These are phyloP conservation scores for Aegotheles bennettii DNA, from an alignment of 2,113 vertebrate genomes.

Conservation along the genomic window DNA sequence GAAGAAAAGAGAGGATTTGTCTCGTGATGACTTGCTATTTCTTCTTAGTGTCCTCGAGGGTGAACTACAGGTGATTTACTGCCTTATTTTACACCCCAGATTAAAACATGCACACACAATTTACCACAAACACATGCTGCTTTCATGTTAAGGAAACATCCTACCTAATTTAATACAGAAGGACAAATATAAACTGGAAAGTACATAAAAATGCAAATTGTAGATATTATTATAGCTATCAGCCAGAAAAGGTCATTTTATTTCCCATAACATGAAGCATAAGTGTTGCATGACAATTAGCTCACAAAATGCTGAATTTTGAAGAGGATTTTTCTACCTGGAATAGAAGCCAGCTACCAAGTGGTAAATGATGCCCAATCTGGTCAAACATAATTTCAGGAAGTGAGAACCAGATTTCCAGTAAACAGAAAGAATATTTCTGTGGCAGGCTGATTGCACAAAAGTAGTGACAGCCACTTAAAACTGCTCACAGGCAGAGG, in stretches of 20 bases:
- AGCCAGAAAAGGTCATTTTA: neutral
- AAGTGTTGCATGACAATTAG: neutral
- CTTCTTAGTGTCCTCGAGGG: slow-evolving; percentile 95
- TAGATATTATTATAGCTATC: neutral
- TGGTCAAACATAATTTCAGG: neutral
- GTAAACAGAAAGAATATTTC: neutral
- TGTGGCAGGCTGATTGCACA: neutral
- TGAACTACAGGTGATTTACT: slow-evolving; percentile 88
- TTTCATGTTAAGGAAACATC: neutral
- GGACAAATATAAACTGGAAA: neutral
- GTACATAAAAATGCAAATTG: neutral
- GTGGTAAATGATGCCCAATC: neutral
- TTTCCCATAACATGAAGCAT: neutral
- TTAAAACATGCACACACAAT: neutral
- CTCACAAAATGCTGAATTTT: neutral
- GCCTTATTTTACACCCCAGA: neutral
- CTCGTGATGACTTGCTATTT: slow-evolving; percentile 91
- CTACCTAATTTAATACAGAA: neutral
- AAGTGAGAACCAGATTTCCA: neutral
- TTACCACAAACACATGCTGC: neutral
- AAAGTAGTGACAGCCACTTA: neutral
- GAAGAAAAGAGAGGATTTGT: slow-evolving; percentile 85
- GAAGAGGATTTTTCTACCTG: neutral
- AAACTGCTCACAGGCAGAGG: neutral
- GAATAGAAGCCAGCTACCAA: neutral